phyloP scores from a whole-genome alignment of 2,797 vertebrate species.

The Holocentrus rufus region DNA sequence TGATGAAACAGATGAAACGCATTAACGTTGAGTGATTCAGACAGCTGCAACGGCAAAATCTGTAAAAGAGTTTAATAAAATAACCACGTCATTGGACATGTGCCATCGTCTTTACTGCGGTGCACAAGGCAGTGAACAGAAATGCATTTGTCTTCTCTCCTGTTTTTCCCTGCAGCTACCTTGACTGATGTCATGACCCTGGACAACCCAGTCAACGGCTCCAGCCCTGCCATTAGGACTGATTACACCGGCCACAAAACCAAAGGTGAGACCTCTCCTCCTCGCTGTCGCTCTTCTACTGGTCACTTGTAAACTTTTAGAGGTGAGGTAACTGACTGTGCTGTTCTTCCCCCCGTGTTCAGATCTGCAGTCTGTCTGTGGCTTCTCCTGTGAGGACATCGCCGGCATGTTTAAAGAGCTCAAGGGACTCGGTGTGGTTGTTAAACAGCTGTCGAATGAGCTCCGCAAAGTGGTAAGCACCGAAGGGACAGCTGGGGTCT shows the following conservation, averaged over 20 bases:
- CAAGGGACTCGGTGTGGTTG: constrained; percentile 89
- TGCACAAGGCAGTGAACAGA: not conserved
- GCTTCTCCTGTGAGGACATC: constrained; percentile 96
- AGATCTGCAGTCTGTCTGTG: constrained; percentile 91
- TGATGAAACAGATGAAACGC: not conserved
- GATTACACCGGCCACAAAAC: constrained; percentile 94
- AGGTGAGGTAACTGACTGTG: constrained; percentile 32
- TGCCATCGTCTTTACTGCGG: not conserved
- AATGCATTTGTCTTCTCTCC: constrained; percentile 18
- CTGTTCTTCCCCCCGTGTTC: constrained; percentile 33
- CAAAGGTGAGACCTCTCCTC: constrained; percentile 81
- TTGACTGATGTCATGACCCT: constrained; percentile 88
- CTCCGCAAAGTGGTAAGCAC: constrained; percentile 92
- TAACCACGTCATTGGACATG: not conserved
- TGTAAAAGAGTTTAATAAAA: not conserved
- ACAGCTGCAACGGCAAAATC: not conserved
- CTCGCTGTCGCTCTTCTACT: not conserved
- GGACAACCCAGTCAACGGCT: constrained; percentile 92
- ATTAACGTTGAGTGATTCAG: not conserved
- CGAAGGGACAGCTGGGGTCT: constrained; percentile 42
- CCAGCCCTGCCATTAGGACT: constrained; percentile 94
- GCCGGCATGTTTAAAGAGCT: constrained; percentile 93
- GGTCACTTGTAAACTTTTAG: constrained; percentile 7
- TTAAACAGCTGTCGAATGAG: constrained; percentile 88
- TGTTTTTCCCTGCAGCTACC: constrained; percentile 65